Base-by-base conservation (phyloP, 53 echinoderm and acorn worm genomes). In the Hippasteria phrygiana region DNA sequence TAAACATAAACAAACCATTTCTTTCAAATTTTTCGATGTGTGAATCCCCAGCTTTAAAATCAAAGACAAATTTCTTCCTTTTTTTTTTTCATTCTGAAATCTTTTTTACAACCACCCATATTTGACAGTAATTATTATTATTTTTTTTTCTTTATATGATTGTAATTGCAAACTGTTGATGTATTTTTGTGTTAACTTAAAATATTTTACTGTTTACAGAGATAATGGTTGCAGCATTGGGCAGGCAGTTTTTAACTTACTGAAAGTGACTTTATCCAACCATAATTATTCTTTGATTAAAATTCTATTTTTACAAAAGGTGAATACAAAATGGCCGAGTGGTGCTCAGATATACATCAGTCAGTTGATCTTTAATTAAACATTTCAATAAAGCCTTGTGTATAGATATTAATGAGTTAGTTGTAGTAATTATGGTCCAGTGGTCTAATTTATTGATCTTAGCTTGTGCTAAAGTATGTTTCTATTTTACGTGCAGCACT, bases 181-280 rank as follows among this genome's bases (percentile, higher is more conserved):
- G 48, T 71, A 35, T 85, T 32, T 71, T 71, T 69, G 69, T 85
- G 85, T 85, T 85, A 85, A 85, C 71, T 18, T 33, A 48, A n/a
- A 75, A 69, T 71, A 85, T 85, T 85, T 85, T 85, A 70, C 85
- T 85, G 85, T 85, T 85, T 51, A 22, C 85, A 85, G 85, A 71
- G 64, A n/a, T 72, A 24, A 71, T 67, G 85, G 71, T 48, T 71
- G 71, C 85, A 85, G 85, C 85, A 85, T 69, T 36, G 85, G 85
- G 85, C 85, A 85, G 85, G 71, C 85, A 85, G 11, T 85, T 35
- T 53, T 22, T 59, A 79, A 42, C 9, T 56, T 79, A 41, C 62
- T 18, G 16, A 67, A 59, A 59, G 59, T 26, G 59, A 59, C 4
- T 59, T 59, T 59, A 22, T 59, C 8, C 22, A 26, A 59, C 8